phyloP scores from a whole-genome alignment of 2,888 invertebrate genomes.

The Choreutis nemorana region DNA sequence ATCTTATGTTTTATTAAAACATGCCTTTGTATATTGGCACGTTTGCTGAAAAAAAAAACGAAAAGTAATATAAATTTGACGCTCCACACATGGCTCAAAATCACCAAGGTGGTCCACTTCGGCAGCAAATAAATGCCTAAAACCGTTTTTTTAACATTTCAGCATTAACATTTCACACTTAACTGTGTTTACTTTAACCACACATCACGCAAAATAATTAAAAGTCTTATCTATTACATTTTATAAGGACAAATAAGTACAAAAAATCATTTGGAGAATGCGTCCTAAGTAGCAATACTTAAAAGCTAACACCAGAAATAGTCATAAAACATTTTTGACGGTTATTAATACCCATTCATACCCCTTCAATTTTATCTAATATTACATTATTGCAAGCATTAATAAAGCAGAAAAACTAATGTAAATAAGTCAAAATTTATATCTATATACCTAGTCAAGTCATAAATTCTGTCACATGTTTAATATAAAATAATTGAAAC shows the following conservation, averaged over 20 bases:
- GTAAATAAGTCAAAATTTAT: constrained; percentile 1
- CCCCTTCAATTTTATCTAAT: constrained; percentile 1
- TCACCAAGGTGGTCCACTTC: no score
- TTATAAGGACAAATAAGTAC: constrained; percentile 2
- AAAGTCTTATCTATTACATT: constrained; percentile 3
- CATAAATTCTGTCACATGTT: no score
- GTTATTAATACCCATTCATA: constrained; percentile 2
- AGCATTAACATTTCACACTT: constrained; percentile 2
- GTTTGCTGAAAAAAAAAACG: constrained; percentile 30
- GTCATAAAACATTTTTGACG: constrained; percentile 2
- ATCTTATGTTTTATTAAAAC: constrained; percentile 30
- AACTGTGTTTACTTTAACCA: constrained; percentile 3
- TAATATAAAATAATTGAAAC: no score
- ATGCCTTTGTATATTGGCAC: constrained; percentile 54
- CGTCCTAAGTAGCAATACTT: constrained; percentile 6
- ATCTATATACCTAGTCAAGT: no score
- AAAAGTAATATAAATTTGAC: no score
- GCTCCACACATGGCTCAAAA: no score
- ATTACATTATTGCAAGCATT: constrained; percentile 1
- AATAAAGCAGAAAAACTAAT: constrained; percentile 2
- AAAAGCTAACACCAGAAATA: constrained; percentile 3
- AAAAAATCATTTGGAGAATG: constrained; percentile 7
- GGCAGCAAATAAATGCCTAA: constrained; percentile 2
- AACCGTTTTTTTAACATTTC: constrained; percentile 1
- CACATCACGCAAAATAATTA: constrained; percentile 3